Evolutionary conservation across 92 coral and sea anemone species (phyloP), one percentile per base, ranked within the genome.

Genomic region (Actinernus sp.): DNA sequence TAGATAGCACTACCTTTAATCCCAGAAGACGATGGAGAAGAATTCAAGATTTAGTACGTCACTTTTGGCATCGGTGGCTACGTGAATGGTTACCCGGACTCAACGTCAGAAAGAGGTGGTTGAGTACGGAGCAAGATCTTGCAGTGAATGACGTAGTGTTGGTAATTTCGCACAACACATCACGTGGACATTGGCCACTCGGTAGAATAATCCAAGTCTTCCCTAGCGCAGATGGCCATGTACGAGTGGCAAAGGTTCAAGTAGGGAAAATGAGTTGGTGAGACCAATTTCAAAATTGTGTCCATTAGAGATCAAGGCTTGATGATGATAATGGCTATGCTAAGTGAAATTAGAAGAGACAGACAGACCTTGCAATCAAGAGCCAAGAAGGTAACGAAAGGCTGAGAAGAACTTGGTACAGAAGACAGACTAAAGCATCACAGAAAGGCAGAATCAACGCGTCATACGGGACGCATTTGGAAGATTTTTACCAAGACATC

Each of bases 221-320:
- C 34, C 91, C 80, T 24, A 72, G 52, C n/a, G 27, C 60, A 46
- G 85, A 76, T 55, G 85, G 80, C 22, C 80, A 84, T 43, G 78
- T 81, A 18, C 40, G 91, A 29, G 76, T 77, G n/a, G 91, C 85
- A 25, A 76, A 71, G 27, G 74, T 77, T 28, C 91, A 70, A n/a
- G n/a, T n/a, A n/a, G n/a, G n/a, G n/a, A n/a, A n/a, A n/a, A n/a
- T n/a, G n/a, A n/a, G n/a, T n/a, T n/a, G n/a, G n/a, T n/a, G n/a
- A n/a, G n/a, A n/a, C n/a, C n/a, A n/a, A n/a, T n/a, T n/a, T n/a
- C n/a, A n/a, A n/a, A n/a, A n/a, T n/a, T n/a, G n/a, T n/a, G n/a
- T n/a, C n/a, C n/a, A n/a, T n/a, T n/a, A n/a, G n/a, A n/a, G n/a
- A n/a, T n/a, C n/a, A n/a, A n/a, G n/a, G n/a, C n/a, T n/a, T n/a